Conservation (phyloP, 2,888 invertebrate genomes). For the Nemotelus pantherinus region DNA sequence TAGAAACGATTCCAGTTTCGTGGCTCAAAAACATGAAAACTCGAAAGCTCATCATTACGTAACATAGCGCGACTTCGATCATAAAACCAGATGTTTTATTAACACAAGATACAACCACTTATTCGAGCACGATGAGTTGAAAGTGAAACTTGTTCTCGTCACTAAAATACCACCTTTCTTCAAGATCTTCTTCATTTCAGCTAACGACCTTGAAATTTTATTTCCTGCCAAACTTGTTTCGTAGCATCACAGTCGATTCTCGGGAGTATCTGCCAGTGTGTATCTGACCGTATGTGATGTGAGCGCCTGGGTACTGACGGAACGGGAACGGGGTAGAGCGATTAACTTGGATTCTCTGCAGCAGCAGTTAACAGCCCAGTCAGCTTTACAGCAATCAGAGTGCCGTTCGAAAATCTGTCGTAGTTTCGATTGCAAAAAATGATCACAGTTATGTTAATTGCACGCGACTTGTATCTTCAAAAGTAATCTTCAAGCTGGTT, state of each 20-base stretch:
- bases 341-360: too few species aligned
- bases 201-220: slow-evolving; percentile 40
- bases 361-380: too few species aligned
- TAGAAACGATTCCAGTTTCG: slow-evolving; percentile 16
- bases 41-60: neutral
- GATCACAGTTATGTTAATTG: slow-evolving; percentile 19
- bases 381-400: neutral
- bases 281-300: neutral
- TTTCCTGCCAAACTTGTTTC: slow-evolving; percentile 41
- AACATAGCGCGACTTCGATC: neutral
- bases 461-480: neutral
- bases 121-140: slow-evolving; percentile 6
- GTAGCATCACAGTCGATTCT: neutral
- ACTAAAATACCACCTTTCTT: slow-evolving; percentile 35
- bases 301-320: too few species aligned
- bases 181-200: slow-evolving; percentile 36
- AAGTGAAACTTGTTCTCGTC: slow-evolving; percentile 35
- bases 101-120: neutral
- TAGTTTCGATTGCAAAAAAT: neutral
- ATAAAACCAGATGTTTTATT: neutral
- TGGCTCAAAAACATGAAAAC: neutral
- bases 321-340: too few species aligned
- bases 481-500: neutral
- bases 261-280: neutral
- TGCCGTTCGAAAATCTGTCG: neutral